Percentiles rank a stretch among this genome's conserved stretches.
Evolutionary conservation across 2,888 invertebrate genomes (phyloP).

Genomic region (Cheilosia variabilis): DNA sequence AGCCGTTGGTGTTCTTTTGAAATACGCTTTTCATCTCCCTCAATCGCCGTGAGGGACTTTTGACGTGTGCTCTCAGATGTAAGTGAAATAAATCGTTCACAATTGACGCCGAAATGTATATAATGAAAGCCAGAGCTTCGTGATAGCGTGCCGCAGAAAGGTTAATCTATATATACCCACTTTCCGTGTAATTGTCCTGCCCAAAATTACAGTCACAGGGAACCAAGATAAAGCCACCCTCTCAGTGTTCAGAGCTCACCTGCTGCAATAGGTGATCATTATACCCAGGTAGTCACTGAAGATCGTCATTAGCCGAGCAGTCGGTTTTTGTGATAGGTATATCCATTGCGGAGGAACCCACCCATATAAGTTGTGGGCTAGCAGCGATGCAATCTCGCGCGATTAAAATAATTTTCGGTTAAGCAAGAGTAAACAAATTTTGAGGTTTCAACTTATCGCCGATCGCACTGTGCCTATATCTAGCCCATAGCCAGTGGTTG

Average conservation of each 20-base stretch:
- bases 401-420: constrained; percentile 65
- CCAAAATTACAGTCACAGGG: constrained; percentile 6
- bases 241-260: constrained; percentile 36
- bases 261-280: constrained; percentile 54
- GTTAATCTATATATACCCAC: background rate
- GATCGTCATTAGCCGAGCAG: constrained; percentile 62
- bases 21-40: constrained; percentile 7
- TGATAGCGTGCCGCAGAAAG: background rate
- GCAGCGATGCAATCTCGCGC: constrained; percentile 60
- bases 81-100: background rate
- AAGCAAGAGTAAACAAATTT: constrained; percentile 66
- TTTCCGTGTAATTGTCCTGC: background rate
- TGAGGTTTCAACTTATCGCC: constrained; percentile 55
- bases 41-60: background rate
- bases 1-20: constrained; percentile 12
- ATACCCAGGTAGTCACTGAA: constrained; percentile 57
- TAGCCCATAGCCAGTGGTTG: constrained; percentile 25
- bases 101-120: background rate
- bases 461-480: constrained; percentile 20
- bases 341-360: constrained; percentile 54
- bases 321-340: constrained; percentile 9
- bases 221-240: constrained; percentile 36
- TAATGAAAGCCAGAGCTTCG: background rate
- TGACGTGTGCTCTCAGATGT: background rate
- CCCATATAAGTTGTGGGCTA: constrained; percentile 38